Evolutionary conservation across 2,888 invertebrate species (phyloP).

Genomic region (Ethmia dodecea): DNA sequence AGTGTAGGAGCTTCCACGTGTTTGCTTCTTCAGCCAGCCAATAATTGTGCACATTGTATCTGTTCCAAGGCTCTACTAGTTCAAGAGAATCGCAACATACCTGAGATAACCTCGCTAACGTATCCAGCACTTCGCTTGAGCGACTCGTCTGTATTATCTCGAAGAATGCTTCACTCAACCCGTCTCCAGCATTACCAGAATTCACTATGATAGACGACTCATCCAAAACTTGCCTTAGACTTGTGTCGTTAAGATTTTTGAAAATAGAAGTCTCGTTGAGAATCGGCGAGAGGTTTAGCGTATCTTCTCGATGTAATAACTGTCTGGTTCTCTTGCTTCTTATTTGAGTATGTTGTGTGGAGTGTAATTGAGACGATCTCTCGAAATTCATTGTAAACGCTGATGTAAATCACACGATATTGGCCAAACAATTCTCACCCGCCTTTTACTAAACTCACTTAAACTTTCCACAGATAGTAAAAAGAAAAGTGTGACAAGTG

Average conservation of each 20-base stretch:
- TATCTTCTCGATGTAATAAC: conserved; percentile 56
- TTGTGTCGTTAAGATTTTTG: conserved; percentile 65
- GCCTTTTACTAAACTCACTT: no score
- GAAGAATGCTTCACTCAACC: conserved; percentile 62
- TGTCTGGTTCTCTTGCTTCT: conserved; percentile 50
- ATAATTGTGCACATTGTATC: conserved; percentile 62
- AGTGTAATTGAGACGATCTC: conserved; percentile 45
- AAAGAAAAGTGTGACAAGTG: no score
- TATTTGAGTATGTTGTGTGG: conserved; percentile 55
- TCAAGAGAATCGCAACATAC: conserved; percentile 80
- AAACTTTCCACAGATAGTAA: no score
- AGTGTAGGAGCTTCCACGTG: conserved; percentile 91
- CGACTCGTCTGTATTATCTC: conserved; percentile 65
- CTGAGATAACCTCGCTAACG: conserved; percentile 79
- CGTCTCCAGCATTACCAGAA: conserved; percentile 47
- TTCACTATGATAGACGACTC: conserved; percentile 56
- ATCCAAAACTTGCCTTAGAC: conserved; percentile 60
- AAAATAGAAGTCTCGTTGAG: conserved; percentile 67
- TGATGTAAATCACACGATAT: no score
- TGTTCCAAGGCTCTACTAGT: conserved; percentile 66
- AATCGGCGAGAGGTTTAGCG: conserved; percentile 63
- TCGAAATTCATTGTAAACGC: conserved; percentile 43
- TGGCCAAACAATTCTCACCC: no score
- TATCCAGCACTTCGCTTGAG: conserved; percentile 76
- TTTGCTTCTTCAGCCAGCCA: conserved; percentile 90